These are phyloP conservation scores for Epinephelus awoara DNA, from an alignment of 2,797 vertebrate genomes.

Conservation along the genomic window DNA sequence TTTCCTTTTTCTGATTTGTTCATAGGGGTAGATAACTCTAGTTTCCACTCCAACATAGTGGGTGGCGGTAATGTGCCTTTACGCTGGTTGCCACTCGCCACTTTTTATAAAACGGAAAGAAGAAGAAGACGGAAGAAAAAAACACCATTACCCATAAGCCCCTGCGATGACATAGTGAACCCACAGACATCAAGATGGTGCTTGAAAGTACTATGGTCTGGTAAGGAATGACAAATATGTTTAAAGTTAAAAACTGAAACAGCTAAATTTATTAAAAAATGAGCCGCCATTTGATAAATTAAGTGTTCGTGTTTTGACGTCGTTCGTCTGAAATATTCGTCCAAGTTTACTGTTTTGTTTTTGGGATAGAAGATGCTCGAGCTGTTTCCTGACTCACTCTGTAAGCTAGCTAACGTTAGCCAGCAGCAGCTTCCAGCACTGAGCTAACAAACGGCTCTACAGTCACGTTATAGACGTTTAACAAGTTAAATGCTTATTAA, in stretches of 20 bases:
- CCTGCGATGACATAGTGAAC: constrained; percentile 43
- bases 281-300: fast-evolving
- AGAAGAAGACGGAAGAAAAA: not conserved
- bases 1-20: too few species aligned
- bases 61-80: too few species aligned
- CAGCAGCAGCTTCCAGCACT: constrained; percentile 76
- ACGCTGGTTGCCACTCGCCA: too few species aligned
- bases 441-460: constrained; percentile 1
- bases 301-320: fast-evolving
- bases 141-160: constrained; percentile 77
- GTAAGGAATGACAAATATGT: constrained; percentile 84
- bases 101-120: too few species aligned
- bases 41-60: too few species aligned
- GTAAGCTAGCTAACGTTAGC: constrained; percentile 48
- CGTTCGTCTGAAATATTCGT: not conserved
- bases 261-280: fast-evolving
- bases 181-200: constrained; percentile 88
- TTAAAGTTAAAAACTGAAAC: constrained; percentile 10
- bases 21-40: too few species aligned
- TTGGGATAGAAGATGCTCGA: not conserved
- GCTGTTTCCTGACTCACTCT: constrained; percentile 73
- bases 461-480: not conserved
- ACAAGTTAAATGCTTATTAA: not conserved
- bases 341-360: not conserved
- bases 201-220: constrained; percentile 98